Conservation (phyloP, 2,888 invertebrate genomes). For the Dasypolia templi region DNA sequence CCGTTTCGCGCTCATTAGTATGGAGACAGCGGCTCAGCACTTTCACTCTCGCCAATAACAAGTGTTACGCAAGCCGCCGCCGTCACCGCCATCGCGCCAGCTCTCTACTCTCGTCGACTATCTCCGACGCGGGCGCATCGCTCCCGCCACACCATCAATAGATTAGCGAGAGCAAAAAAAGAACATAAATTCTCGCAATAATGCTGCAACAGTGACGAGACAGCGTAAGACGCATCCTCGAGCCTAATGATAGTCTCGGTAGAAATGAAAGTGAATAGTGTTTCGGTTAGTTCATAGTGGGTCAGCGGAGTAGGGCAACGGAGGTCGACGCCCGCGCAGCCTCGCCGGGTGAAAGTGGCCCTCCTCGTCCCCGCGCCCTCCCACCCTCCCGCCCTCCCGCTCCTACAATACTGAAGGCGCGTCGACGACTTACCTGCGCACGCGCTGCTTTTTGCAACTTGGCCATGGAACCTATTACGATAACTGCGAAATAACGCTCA, state of each 20-base stretch:
- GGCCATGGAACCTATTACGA: slow-evolving; percentile 90
- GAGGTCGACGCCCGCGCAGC: slow-evolving; percentile 90
- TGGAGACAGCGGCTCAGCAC: slow-evolving; percentile 87
- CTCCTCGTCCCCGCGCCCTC: slow-evolving; percentile 79
- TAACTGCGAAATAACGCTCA: slow-evolving; percentile 86
- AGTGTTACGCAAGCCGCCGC: slow-evolving; percentile 85
- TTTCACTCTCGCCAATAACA: slow-evolving; percentile 89
- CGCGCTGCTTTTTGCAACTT: slow-evolving; percentile 89
- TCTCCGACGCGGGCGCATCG: slow-evolving; percentile 71
- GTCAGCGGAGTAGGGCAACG: slow-evolving; percentile 89
- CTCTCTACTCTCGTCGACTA: slow-evolving; percentile 82
- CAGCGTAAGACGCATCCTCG: slow-evolving; percentile 85
- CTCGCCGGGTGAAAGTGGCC: slow-evolving; percentile 89
- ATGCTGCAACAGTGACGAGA: slow-evolving; percentile 77
- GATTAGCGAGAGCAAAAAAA: slow-evolving; percentile 63
- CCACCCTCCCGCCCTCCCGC: slow-evolving; percentile 72
- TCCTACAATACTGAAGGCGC: slow-evolving; percentile 79
- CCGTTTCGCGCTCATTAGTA: slow-evolving; percentile 87
- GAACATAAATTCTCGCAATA: slow-evolving; percentile 71
- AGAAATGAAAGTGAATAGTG: slow-evolving; percentile 89
- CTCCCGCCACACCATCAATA: slow-evolving; percentile 51
- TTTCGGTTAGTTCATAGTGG: slow-evolving; percentile 87
- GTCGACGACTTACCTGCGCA: slow-evolving; percentile 84
- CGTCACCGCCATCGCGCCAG: slow-evolving; percentile 76
- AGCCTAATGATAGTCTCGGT: slow-evolving; percentile 82